phyloP scores from a whole-genome alignment of 2,888 invertebrate species.

The Acronicta leporina region DNA sequence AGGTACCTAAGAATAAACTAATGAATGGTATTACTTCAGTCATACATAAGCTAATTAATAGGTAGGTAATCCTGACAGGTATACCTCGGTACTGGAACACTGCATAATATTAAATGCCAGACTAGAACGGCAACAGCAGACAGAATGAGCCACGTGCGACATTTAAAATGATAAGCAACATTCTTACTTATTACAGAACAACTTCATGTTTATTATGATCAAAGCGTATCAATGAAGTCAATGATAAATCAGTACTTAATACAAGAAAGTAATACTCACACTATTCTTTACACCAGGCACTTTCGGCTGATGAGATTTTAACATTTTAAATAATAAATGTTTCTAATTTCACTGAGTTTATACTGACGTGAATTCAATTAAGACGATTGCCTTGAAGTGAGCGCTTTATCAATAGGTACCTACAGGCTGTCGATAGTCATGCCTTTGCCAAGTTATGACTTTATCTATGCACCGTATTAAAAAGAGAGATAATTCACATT shows the following conservation, averaged over 20 bases:
- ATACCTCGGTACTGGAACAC: too few relatives aligned
- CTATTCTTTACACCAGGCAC: conserved; percentile 66
- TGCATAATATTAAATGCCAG: too few relatives aligned
- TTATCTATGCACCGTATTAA: conserved; percentile 53
- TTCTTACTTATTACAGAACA: conserved; percentile 34
- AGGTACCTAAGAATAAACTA: too few relatives aligned
- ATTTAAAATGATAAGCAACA: not conserved
- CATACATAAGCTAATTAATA: too few relatives aligned
- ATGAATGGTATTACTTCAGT: too few relatives aligned
- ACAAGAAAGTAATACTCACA: conserved; percentile 63
- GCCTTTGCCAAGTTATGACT: conserved; percentile 31
- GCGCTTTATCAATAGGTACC: conserved; percentile 53
- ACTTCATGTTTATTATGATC: conserved; percentile 62
- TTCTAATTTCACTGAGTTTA: conserved; percentile 33
- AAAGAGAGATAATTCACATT: conserved; percentile 58
- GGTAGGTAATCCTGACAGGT: too few relatives aligned
- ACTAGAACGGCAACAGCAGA: too few relatives aligned
- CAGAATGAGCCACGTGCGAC: not conserved
- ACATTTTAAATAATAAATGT: conserved; percentile 45
- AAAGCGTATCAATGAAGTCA: not conserved
- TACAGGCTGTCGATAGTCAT: conserved; percentile 49
- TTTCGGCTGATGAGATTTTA: conserved; percentile 55
- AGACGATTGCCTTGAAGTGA: conserved; percentile 70
- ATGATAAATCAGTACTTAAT: not conserved
- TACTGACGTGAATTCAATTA: conserved; percentile 54